phyloP scores from a whole-genome alignment of 2,113 vertebrate genomes.

The Oenanthe melanoleuca region DNA sequence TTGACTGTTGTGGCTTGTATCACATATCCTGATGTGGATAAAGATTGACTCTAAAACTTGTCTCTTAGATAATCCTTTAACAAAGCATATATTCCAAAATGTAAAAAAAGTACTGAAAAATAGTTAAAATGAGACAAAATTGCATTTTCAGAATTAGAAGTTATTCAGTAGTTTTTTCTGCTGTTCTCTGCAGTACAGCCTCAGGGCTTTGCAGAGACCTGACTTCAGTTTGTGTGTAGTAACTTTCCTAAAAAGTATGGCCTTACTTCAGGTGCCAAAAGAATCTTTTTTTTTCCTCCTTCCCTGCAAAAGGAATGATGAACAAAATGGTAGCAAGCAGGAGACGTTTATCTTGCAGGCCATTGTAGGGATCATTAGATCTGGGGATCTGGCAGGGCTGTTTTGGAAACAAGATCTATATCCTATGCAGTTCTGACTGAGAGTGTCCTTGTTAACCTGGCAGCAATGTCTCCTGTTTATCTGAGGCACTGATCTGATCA shows the following conservation, averaged over 20 bases:
- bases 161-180: not conserved
- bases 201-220: not conserved
- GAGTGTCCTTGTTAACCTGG: conserved; percentile 13
- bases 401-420: conserved; percentile 33
- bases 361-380: not conserved
- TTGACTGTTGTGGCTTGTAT: not conserved
- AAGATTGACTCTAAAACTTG: not conserved
- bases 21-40: not conserved
- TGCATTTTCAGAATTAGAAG: not conserved
- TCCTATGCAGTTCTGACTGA: not conserved
- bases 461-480: not conserved
- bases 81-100: not conserved
- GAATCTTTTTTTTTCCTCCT: not conserved
- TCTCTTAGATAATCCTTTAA: not conserved
- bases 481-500: conserved; percentile 28
- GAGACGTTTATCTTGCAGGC: not conserved
- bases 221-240: not conserved
- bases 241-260: not conserved
- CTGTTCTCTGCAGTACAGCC: not conserved
- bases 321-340: not conserved
- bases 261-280: not conserved
- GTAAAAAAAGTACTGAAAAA: not conserved
- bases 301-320: not conserved
- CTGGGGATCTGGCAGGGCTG: conserved; percentile 1
- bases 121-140: not conserved